phyloP scores from a whole-genome alignment of 2,113 vertebrate genomes.

The Trematomus loennbergii region DNA sequence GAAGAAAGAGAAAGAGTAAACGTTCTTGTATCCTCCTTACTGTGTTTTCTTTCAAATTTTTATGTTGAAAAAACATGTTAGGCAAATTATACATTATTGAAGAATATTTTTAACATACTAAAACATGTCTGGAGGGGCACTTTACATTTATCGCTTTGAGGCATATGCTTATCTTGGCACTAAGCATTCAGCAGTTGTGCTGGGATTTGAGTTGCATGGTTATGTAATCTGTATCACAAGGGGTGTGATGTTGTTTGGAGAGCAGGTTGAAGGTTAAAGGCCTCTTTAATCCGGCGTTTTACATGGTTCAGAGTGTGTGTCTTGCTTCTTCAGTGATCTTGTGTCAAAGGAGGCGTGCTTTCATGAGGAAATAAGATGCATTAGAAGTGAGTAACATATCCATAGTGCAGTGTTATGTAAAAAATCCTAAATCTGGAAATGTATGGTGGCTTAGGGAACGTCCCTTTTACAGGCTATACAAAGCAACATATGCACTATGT shows the following conservation, averaged over 20 bases:
- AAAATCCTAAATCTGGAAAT: neutral
- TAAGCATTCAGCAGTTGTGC: conserved; percentile 5
- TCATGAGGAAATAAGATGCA: neutral
- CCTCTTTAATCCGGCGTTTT: conserved; percentile 22
- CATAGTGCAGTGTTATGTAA: neutral
- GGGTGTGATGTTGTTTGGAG: conserved; percentile 16
- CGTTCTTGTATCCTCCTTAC: too few relatives aligned
- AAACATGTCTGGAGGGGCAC: too few relatives aligned
- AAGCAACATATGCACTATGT: neutral
- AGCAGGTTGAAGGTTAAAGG: conserved; percentile 29
- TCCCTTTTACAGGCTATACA: conserved; percentile 2
- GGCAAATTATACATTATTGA: too few relatives aligned
- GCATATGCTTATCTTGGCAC: neutral
- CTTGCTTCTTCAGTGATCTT: neutral
- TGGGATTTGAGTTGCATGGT: conserved; percentile 24
- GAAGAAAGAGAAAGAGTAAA: too few relatives aligned
- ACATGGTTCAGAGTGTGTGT: neutral
- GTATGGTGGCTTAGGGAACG: neutral
- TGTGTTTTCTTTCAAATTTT: too few relatives aligned
- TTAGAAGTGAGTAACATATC: neutral
- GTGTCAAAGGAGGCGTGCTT: neutral
- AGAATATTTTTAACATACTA: too few relatives aligned
- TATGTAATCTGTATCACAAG: conserved; percentile 30
- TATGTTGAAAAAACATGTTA: too few relatives aligned
- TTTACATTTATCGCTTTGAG: neutral